Evolutionary conservation across 2,113 vertebrate genomes (phyloP).

Genomic region (Columba janthina): DNA sequence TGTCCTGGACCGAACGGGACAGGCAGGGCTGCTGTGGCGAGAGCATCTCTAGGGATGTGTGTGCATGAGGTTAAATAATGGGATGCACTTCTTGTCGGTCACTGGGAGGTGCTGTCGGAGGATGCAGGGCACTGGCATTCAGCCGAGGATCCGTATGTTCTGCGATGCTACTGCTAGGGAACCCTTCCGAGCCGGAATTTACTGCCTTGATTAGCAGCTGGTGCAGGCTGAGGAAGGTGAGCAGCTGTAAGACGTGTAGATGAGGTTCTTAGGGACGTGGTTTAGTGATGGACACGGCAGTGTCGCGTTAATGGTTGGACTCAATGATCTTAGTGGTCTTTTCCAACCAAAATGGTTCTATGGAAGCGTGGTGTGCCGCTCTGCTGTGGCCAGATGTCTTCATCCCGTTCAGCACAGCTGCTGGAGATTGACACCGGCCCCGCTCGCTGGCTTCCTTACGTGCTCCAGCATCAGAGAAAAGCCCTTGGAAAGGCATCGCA

Average conservation of each 20-base stretch:
- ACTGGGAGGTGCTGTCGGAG: neutral
- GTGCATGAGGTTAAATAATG: accelerated
- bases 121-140: neutral
- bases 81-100: accelerated
- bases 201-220: neutral
- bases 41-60: accelerated
- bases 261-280: no score
- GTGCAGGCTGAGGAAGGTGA: neutral
- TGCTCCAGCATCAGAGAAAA: neutral
- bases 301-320: no score
- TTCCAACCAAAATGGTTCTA: no score
- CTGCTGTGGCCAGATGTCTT: accelerated
- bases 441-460: neutral
- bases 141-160: neutral
- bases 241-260: neutral
- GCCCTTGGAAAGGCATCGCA: neutral
- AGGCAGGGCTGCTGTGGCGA: neutral
- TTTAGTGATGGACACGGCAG: no score
- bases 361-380: accelerated
- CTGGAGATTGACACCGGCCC: neutral
- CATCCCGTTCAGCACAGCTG: accelerated
- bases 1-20: neutral
- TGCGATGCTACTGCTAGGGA: accelerated
- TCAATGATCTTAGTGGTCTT: no score
- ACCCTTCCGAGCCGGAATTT: neutral